Conservation (phyloP, 2,113 vertebrate species). For the Dicentrarchus labrax region DNA sequence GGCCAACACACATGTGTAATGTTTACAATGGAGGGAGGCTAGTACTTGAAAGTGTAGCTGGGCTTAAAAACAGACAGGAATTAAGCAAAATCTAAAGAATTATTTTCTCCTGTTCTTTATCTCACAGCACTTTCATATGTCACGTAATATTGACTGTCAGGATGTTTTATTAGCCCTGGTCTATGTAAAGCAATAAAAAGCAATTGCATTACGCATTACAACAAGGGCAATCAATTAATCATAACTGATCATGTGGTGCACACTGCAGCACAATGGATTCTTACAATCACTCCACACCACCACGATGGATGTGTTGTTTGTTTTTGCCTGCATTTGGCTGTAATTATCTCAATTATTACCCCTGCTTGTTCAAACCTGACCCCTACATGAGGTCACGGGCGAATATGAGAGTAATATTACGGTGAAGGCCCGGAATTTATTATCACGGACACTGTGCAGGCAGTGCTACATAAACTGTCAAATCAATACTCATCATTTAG, state of each 20-base stretch:
- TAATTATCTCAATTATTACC: constrained; percentile 74
- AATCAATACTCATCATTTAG: constrained; percentile 74
- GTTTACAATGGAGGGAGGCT: neutral
- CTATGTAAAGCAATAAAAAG: constrained; percentile 80
- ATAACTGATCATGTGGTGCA: constrained; percentile 55
- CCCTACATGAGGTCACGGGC: constrained; percentile 16
- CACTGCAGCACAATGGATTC: constrained; percentile 31
- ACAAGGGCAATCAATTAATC: constrained; percentile 77
- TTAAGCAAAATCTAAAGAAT: neutral
- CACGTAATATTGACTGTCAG: constrained; percentile 25
- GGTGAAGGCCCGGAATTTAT: constrained; percentile 50
- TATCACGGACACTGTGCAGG: constrained; percentile 22
- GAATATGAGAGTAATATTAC: constrained; percentile 46
- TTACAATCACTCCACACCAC: constrained; percentile 5
- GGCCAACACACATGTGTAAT: neutral
- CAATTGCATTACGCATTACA: constrained; percentile 73
- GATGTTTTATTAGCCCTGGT: constrained; percentile 73
- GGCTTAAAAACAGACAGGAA: neutral
- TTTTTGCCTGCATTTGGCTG: constrained; percentile 52
- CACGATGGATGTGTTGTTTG: constrained; percentile 54
- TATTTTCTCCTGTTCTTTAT: constrained; percentile 18
- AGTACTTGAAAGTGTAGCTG: neutral
- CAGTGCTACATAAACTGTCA: constrained; percentile 41
- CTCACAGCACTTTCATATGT: constrained; percentile 47
- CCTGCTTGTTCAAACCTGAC: constrained; percentile 40